These are phyloP conservation scores for Cephus spinipes DNA, from an alignment of 2,888 invertebrate genomes.

Conservation along the genomic window DNA sequence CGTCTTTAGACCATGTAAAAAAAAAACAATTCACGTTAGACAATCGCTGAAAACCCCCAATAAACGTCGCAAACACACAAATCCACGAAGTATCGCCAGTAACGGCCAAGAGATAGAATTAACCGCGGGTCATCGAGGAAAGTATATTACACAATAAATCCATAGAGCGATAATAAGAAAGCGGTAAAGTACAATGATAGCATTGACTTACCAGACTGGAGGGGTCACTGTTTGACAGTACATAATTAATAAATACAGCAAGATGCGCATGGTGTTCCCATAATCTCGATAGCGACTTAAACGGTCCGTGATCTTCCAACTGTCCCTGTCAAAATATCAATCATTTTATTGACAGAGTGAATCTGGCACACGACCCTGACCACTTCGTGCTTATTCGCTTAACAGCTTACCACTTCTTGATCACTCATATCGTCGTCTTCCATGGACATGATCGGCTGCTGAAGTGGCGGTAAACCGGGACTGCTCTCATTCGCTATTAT, in stretches of 20 bases:
- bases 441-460: constrained; percentile 92
- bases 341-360: neutral
- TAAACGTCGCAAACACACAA: neutral
- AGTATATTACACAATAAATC: neutral
- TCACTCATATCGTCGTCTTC: constrained; percentile 95
- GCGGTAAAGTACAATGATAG: neutral
- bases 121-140: neutral
- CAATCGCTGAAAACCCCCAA: neutral
- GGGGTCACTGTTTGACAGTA: constrained; percentile 86
- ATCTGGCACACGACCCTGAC: constrained; percentile 1
- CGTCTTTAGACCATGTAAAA: neutral
- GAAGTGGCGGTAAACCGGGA: constrained; percentile 65
- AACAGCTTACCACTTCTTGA: constrained; percentile 78
- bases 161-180: neutral
- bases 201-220: constrained; percentile 74
- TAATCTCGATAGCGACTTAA: constrained; percentile 84
- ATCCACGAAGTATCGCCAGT: neutral
- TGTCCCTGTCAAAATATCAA: constrained; percentile 71
- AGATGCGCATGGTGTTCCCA: constrained; percentile 90
- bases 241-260: constrained; percentile 94
- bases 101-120: neutral
- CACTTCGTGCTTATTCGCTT: neutral
- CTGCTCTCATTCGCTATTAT: constrained; percentile 49
- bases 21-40: neutral
- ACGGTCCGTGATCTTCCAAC: constrained; percentile 88